Evolutionary conservation across 2,113 vertebrate species (phyloP), one percentile per base, ranked within the genome.

Genomic region (Carettochelys insculpta): DNA sequence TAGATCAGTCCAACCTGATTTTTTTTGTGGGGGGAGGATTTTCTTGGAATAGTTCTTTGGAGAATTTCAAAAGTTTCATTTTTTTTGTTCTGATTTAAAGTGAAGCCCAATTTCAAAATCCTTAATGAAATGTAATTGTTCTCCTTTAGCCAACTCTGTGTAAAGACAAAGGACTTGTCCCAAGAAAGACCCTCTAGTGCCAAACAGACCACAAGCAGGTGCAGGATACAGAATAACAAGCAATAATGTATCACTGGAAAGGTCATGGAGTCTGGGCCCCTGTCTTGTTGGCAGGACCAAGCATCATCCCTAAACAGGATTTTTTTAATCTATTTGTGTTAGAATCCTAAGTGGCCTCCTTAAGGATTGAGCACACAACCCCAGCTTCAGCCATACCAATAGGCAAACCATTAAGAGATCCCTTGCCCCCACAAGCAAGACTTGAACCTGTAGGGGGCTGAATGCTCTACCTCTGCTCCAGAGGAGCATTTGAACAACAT

Each of bases 151-250:
- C 85, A 20, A 1, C 0, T 25, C 50, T 80, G 14, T 38, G 50
- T 71, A 45, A 43, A 68, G 22, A 14, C 17, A 58, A 38, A 11
- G 17, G 16, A 10, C 11, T 0, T 1, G 73, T 20, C 13, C 29
- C 19, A 25, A 0, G 5, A 19, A 92, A n/a, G n/a, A n/a, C 6
- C 73, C 25, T 22, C 6, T 43, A 47, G 17, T 41, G n/a, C 48
- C 12, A 34, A 80, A 9, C 0, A 16, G 0, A 0, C n/a, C 25
- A 4, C 0, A 38, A 82, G 10, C 2, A 82, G 76, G 25, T 34
- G 45, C 68, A 80, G 22, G 68, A 51, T 76, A 43, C 3, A 2
- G 38, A 0, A 0, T 54, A 56, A 31, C 14, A 52, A 8, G 27
- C 34, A 38, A 38, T 38, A 68, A 38, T n/a, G n/a, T n/a, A n/a